Conservation (phyloP, 2,888 invertebrate genomes). For the Metalampra italica region DNA sequence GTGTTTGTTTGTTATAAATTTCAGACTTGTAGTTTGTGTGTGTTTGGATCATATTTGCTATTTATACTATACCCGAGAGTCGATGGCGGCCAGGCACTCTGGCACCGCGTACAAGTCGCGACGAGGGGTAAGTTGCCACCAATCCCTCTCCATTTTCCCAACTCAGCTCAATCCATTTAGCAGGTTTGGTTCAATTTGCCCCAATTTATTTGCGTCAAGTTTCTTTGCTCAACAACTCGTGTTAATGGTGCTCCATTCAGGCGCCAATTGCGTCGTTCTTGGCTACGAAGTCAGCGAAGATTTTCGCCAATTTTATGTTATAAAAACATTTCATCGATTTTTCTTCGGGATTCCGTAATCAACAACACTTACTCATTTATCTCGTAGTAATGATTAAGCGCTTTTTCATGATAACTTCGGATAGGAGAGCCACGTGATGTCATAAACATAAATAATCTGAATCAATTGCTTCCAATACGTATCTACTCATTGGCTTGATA, state of each 20-base stretch:
- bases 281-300: background rate
- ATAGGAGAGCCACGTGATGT: too few relatives aligned
- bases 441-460: too few relatives aligned
- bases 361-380: background rate
- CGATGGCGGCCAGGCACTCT: slow-evolving; percentile 77
- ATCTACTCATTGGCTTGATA: too few relatives aligned
- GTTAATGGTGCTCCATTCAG: background rate
- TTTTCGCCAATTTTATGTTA: too few relatives aligned
- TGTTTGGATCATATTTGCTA: too few relatives aligned
- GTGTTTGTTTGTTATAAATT: too few relatives aligned
- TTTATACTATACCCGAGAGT: slow-evolving; percentile 71
- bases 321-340: too few relatives aligned
- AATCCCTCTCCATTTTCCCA: slow-evolving; percentile 55
- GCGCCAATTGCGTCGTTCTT: background rate
- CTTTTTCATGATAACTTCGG: too few relatives aligned
- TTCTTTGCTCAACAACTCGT: background rate
- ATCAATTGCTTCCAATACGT: too few relatives aligned
- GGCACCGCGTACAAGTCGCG: slow-evolving; percentile 63
- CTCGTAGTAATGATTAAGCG: too few relatives aligned
- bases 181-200: background rate
- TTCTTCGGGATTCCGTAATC: too few relatives aligned
- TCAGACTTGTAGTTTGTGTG: too few relatives aligned
- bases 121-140: slow-evolving; percentile 75
- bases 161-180: background rate
- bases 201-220: background rate